phyloP scores from a whole-genome alignment of 2,888 invertebrate species.

The Crossocerus cetratus region DNA sequence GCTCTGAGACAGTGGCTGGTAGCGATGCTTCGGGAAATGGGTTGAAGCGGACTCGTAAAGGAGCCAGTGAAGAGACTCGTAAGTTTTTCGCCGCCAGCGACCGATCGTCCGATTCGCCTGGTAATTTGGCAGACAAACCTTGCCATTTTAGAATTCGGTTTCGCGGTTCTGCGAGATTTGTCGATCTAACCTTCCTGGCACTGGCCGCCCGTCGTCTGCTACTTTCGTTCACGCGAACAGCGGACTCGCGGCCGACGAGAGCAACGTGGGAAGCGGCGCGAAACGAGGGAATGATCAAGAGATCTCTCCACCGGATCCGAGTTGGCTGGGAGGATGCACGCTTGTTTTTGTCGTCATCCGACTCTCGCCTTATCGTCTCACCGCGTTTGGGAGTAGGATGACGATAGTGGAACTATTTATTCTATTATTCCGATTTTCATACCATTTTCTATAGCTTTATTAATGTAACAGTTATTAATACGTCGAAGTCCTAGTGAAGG shows the following conservation, averaged over 20 bases:
- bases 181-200: conserved; percentile 35
- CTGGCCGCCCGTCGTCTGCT: conserved; percentile 44
- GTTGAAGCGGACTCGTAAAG: conserved; percentile 1
- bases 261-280: conserved; percentile 46
- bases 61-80: conserved; percentile 35
- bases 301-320: conserved; percentile 25
- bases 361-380: conserved; percentile 42
- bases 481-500: too few species aligned
- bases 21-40: conserved; percentile 41
- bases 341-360: conserved; percentile 31
- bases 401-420: too few species aligned
- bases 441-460: too few species aligned
- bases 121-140: conserved; percentile 57
- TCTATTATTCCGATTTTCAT: too few species aligned
- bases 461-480: too few species aligned
- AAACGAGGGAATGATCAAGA: conserved; percentile 51
- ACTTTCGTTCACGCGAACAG: not conserved
- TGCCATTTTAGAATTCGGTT: conserved; percentile 57
- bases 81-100: conserved; percentile 33
- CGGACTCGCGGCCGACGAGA: conserved; percentile 6
- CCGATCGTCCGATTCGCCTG: conserved; percentile 45
- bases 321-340: conserved; percentile 6
- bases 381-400: conserved; percentile 20
- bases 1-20: conserved; percentile 37
- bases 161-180: not conserved